Base-by-base conservation (phyloP, 92 coral and sea anemone species). In the Phenganax stokvisi region DNA sequence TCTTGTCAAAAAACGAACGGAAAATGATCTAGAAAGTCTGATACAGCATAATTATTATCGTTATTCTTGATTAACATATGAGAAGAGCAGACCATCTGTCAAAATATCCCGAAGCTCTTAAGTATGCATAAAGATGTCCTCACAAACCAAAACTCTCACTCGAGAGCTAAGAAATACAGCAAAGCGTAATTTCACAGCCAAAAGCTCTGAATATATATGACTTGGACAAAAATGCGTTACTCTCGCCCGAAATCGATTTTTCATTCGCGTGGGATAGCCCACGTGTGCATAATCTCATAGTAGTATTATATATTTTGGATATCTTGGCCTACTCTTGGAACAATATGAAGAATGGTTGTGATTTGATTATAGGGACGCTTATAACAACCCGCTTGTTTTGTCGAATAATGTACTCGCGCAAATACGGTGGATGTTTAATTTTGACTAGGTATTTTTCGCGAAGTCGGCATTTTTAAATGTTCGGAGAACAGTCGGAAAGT, bases 71-170 rank as follows among this genome's bases (percentile, higher is more conserved):
- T 76, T 76, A 76, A 55, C 66, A 75, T 51, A 56, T 5, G 47
- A 37, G 9, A 28, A 57, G 51, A 76, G 69, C 28, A 47, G 31
- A 59, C 53, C 81, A 76, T 61, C 81, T 76, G 81, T 57, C 81
- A 17, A 28, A 12, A 28, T 58, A 75, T 44, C 52, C 47, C 80
- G 37, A 20, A 52, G 65, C 27, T 53, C 10, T 57, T 54, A 75
- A 16, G 63, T 54, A 75, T 75, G 81, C 81, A 59, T 76, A 70
- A 67, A 76, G 81, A 76, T 76, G 81, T 76, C 54, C 15, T 25
- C 12, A 37, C 12, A 64, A 31, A 20, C 56, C 12, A n/a, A 76
- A 60, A 57, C 37, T 55, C 20, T 55, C 27, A 59, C 28, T 61
- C 66, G 16, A 54, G n/a, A 12, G 58, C 55, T 6, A 15, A 27